These are phyloP conservation scores for Gallinago undulata DNA, from an alignment of 2,113 vertebrate species.

Conservation along the genomic window DNA sequence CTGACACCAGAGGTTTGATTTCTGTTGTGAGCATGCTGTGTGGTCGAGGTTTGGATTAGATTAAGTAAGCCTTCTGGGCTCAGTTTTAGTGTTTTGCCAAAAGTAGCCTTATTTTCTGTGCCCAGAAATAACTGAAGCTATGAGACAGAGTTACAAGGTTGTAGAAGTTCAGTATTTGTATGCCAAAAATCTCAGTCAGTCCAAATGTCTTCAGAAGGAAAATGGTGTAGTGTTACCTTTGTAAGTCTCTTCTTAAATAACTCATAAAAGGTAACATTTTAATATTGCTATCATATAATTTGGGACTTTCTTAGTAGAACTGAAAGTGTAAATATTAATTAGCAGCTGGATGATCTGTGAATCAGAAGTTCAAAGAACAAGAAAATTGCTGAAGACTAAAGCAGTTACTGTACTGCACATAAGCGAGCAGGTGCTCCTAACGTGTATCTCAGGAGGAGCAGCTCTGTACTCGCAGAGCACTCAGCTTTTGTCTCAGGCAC, in stretches of 20 bases:
- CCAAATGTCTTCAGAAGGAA: neutral
- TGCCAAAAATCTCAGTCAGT: neutral
- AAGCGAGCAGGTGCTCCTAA: neutral
- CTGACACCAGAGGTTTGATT: neutral
- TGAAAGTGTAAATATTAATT: neutral
- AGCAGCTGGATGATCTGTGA: neutral
- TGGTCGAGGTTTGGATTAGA: neutral
- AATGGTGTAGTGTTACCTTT: neutral
- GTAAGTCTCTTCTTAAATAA: neutral
- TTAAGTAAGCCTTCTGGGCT: neutral
- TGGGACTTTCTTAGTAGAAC: neutral
- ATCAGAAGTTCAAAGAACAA: neutral
- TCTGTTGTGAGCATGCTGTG: neutral
- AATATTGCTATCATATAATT: neutral
- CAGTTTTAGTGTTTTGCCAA: neutral
- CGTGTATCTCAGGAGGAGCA: neutral
- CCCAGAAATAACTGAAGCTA: neutral
- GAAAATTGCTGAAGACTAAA: neutral
- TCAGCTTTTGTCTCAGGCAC: neutral
- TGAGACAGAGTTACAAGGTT: neutral
- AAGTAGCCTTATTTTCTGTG: neutral
- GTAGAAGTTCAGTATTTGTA: neutral
- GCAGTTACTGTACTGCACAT: neutral
- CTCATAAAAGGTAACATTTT: fast-evolving
- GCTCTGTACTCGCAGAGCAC: neutral